Conservation (phyloP, 1,140 invertebrate genomes). For the Plodia interpunctella region DNA sequence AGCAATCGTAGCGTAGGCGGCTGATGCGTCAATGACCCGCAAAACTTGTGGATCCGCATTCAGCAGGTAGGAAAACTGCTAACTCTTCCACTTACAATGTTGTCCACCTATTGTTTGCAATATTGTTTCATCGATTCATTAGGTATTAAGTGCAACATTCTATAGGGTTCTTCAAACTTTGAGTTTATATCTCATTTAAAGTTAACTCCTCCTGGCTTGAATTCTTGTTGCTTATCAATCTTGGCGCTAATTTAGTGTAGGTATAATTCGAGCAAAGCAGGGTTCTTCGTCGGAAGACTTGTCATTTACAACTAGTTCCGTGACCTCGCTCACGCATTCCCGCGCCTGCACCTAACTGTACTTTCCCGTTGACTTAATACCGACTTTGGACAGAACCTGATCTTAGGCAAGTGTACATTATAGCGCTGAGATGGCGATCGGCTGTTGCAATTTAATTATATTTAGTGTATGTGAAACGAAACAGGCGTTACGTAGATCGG, state of each 20-base stretch:
- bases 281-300: slow-evolving; percentile 63
- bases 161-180: too few species aligned
- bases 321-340: slow-evolving; percentile 77
- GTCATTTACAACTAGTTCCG: slow-evolving; percentile 76
- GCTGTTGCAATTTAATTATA: slow-evolving; percentile 74
- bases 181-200: too few species aligned
- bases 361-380: slow-evolving; percentile 75
- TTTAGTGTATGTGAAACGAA: slow-evolving; percentile 62
- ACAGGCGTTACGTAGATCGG: slow-evolving; percentile 51
- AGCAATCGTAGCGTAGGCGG: slow-evolving; percentile 58
- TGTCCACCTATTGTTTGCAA: slow-evolving; percentile 33
- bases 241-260: slow-evolving; percentile 5
- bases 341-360: slow-evolving; percentile 75
- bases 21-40: slow-evolving; percentile 73
- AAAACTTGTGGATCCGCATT: slow-evolving; percentile 72
- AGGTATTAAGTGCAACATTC: too few species aligned
- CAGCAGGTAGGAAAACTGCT: slow-evolving; percentile 48
- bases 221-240: background rate
- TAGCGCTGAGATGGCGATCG: slow-evolving; percentile 59
- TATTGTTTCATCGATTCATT: background rate
- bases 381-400: slow-evolving; percentile 74
- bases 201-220: too few species aligned
- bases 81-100: slow-evolving; percentile 33
- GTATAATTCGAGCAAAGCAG: slow-evolving; percentile 51
- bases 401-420: slow-evolving; percentile 71